A percentile compares a stretch with the other conserved stretches of the same genome.
Evolutionary conservation across 2,113 vertebrate genomes (phyloP).

Genomic region (Perca flavescens): DNA sequence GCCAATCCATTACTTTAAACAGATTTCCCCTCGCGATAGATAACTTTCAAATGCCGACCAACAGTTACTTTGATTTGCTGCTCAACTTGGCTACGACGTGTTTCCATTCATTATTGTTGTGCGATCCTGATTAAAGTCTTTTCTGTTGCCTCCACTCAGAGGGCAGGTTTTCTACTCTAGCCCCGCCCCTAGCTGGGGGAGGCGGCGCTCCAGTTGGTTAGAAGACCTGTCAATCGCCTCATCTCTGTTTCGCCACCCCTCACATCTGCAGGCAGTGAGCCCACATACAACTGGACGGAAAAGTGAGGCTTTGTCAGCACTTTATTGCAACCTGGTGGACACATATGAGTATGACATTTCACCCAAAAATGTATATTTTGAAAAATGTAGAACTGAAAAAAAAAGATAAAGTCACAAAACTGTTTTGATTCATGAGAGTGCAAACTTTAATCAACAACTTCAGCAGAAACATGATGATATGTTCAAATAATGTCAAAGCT

Average conservation of each 20-base stretch:
- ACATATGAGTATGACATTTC: constrained; percentile 1
- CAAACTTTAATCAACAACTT: constrained; percentile 82
- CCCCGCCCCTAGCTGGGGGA: constrained; percentile 55
- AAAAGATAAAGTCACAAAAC: constrained; percentile 13
- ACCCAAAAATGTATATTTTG: neutral
- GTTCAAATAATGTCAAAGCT: constrained; percentile 57
- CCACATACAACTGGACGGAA: constrained; percentile 46
- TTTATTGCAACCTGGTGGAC: constrained; percentile 58
- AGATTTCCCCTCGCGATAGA: constrained; percentile 20
- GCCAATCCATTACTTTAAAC: constrained; percentile 78
- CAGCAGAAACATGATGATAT: constrained; percentile 65
- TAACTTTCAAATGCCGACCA: constrained; percentile 51
- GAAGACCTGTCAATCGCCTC: constrained; percentile 45
- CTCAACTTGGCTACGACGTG: constrained; percentile 75
- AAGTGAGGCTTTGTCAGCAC: neutral
- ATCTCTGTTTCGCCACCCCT: neutral
- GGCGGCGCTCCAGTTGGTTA: constrained; percentile 33
- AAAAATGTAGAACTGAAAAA: neutral
- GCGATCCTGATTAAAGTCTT: constrained; percentile 74
- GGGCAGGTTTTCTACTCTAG: constrained; percentile 47
- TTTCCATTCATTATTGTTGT: constrained; percentile 86
- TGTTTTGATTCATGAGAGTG: constrained; percentile 64
- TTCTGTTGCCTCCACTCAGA: constrained; percentile 68
- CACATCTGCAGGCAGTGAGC: constrained; percentile 67
- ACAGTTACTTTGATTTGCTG: constrained; percentile 56